phyloP scores from a whole-genome alignment of 2,888 invertebrate genomes.

The Copidosoma aretas region DNA sequence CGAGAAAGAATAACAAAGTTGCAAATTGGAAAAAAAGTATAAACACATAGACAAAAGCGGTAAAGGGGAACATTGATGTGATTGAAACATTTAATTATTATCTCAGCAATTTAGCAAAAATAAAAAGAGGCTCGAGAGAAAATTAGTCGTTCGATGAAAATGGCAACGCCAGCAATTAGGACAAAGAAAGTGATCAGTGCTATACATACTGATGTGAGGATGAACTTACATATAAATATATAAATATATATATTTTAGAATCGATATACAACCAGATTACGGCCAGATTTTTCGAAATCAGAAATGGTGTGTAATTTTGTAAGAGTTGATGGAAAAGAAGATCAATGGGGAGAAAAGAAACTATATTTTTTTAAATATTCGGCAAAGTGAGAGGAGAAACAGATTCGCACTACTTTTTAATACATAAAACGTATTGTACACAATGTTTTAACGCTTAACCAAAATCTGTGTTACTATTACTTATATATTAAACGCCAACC shows the following conservation, averaged over 20 bases:
- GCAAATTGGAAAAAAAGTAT: not conserved
- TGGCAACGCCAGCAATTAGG: conserved; percentile 5
- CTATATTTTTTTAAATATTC: conserved; percentile 40
- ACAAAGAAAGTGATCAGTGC: conserved; percentile 32
- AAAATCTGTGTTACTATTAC: not conserved
- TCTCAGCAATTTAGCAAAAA: conserved; percentile 9
- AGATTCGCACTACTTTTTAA: too few species aligned
- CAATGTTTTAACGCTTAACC: too few species aligned
- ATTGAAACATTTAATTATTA: conserved; percentile 3
- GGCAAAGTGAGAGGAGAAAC: conserved; percentile 13
- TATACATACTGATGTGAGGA: not conserved
- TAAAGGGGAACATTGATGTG: conserved; percentile 11
- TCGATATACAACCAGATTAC: conserved; percentile 20
- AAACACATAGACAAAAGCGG: not conserved
- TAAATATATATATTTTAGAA: conserved; percentile 32
- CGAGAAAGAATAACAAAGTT: not conserved
- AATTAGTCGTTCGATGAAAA: conserved; percentile 21
- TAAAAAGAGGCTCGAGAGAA: conserved; percentile 1
- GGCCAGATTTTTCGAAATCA: conserved; percentile 15
- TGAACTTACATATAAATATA: not conserved
- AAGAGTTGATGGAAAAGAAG: conserved; percentile 1
- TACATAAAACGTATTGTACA: too few species aligned
- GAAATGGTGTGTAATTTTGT: conserved; percentile 24
- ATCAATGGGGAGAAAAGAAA: conserved; percentile 9
- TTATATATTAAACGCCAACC: conserved; percentile 33